phyloP scores from a whole-genome alignment of 2,113 vertebrate genomes.

The Notiomystis cincta region DNA sequence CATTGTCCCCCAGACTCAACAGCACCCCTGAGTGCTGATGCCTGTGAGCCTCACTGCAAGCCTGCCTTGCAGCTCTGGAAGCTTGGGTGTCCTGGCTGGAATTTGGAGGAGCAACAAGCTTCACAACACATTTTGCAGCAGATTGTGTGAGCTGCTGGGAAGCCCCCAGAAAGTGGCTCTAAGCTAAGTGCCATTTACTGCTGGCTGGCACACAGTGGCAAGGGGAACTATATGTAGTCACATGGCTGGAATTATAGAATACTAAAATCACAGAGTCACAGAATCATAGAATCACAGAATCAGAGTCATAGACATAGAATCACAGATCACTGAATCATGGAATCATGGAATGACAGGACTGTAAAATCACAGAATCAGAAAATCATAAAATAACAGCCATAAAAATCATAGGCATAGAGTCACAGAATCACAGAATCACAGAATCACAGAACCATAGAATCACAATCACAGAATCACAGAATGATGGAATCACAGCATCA shows the following conservation, averaged over 20 bases:
- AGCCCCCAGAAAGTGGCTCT: neutral
- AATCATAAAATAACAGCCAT: too few relatives aligned
- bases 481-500: fast-evolving
- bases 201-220: neutral
- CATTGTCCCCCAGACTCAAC: neutral
- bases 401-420: too few relatives aligned
- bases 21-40: fast-evolving
- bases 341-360: fast-evolving
- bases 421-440: fast-evolving
- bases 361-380: neutral
- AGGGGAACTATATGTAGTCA: neutral
- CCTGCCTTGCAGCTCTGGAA: neutral
- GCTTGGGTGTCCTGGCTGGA: neutral
- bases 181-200: neutral
- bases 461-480: fast-evolving
- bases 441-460: neutral
- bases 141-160: neutral
- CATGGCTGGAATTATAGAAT: neutral
- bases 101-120: neutral
- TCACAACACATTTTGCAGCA: neutral
- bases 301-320: fast-evolving
- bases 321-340: fast-evolving
- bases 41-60: neutral
- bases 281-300: fast-evolving
- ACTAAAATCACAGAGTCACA: neutral